phyloP scores from a whole-genome alignment of 2,797 vertebrate genomes.

The Emys orbicularis region DNA sequence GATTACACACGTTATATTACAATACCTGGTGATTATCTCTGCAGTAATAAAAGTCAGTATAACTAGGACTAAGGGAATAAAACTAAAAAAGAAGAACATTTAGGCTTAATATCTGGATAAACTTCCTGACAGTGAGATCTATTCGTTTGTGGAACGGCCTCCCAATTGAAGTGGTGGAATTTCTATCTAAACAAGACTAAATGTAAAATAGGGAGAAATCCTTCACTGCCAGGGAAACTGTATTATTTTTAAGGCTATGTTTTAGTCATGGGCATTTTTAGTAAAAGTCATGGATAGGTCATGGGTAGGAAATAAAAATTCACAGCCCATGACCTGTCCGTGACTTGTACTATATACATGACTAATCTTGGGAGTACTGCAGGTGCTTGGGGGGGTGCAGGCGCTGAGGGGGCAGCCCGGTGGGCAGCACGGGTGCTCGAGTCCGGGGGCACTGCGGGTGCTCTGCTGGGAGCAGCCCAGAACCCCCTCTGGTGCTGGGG shows the following conservation, averaged over 20 bases:
- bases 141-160: not conserved
- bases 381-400: too few relatives aligned
- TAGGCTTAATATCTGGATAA: not conserved
- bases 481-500: not conserved
- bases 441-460: too few relatives aligned
- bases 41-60: conserved; percentile 6
- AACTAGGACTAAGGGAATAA: not conserved
- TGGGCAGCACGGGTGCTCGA: too few relatives aligned
- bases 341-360: too few relatives aligned
- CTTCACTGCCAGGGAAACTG: not conserved
- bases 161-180: not conserved
- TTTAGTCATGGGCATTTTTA: too few relatives aligned
- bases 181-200: not conserved
- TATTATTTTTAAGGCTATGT: not conserved
- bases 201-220: not conserved
- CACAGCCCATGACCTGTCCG: too few relatives aligned
- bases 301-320: too few relatives aligned
- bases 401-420: too few relatives aligned
- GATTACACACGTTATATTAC: conserved; percentile 16
- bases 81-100: not conserved
- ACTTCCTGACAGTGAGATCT: not conserved
- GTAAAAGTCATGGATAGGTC: too few relatives aligned
- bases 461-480: too few relatives aligned
- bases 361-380: too few relatives aligned
- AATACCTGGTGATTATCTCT: not conserved